A percentile compares a stretch with the other conserved stretches of the same genome.
Evolutionary conservation across 2,113 vertebrate species (phyloP).

Genomic region (Perognathus longimembris): DNA sequence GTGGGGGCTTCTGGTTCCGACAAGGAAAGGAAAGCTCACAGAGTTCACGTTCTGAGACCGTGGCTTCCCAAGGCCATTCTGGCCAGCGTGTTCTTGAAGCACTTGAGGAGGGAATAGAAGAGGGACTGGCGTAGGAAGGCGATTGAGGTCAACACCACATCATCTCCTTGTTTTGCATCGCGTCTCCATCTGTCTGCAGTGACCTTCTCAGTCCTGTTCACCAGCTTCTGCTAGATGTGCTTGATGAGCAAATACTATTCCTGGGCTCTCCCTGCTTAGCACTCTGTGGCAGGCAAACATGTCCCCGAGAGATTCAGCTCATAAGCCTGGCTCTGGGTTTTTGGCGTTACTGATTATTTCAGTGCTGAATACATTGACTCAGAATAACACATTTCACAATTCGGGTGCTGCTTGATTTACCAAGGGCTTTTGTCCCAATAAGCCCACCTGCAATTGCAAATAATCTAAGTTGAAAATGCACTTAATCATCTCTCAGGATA

Average conservation of each 20-base stretch:
- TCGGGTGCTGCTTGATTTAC: not conserved
- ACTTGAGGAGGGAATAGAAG: not conserved
- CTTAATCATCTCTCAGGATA: no score
- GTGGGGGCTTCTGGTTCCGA: not conserved
- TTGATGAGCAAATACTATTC: not conserved
- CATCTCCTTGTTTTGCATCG: not conserved
- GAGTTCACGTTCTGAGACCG: not conserved
- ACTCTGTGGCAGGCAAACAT: not conserved
- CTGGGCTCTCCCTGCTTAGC: not conserved
- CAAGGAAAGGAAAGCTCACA: not conserved
- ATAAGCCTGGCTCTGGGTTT: conserved; percentile 27
- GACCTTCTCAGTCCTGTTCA: not conserved
- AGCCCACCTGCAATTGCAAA: not conserved
- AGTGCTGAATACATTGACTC: not conserved
- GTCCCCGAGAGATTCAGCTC: not conserved
- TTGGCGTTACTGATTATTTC: conserved; percentile 17
- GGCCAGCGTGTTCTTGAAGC: not conserved
- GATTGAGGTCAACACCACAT: not conserved
- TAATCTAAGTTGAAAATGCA: not conserved
- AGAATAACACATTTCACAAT: not conserved
- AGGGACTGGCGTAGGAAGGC: not conserved
- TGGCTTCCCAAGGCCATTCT: not conserved
- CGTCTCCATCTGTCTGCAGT: not conserved
- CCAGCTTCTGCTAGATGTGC: not conserved
- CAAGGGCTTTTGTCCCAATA: not conserved